Conservation (phyloP, 53 echinoderm and acorn worm species). For the Zoroaster sp. region DNA sequence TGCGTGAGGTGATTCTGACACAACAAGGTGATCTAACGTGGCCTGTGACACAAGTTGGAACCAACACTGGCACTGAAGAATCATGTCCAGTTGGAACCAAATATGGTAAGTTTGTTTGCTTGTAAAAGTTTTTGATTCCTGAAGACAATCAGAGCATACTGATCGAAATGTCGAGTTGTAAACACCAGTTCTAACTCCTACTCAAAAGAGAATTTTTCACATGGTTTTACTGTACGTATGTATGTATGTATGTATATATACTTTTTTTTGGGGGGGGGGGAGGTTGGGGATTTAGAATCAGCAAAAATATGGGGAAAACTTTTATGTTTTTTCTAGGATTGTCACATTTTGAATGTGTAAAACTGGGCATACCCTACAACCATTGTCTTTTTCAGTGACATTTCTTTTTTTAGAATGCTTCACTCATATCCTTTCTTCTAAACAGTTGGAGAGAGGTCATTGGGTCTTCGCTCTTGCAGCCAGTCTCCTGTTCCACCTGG, state of each 20-base stretch:
- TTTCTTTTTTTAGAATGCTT: background rate
- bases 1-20: constrained; percentile 28
- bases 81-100: constrained; percentile 41
- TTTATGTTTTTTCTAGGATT: too few relatives aligned
- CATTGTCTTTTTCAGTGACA: background rate
- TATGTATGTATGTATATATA: too few relatives aligned
- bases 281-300: too few relatives aligned
- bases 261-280: too few relatives aligned
- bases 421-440: background rate
- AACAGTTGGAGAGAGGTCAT: constrained; percentile 13
- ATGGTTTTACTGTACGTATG: too few relatives aligned
- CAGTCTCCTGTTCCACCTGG: background rate
- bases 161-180: too few relatives aligned
- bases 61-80: constrained; percentile 10
- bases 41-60: constrained; percentile 4
- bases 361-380: too few relatives aligned
- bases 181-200: too few relatives aligned
- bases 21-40: constrained; percentile 33
- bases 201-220: too few relatives aligned
- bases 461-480: constrained; percentile 14
- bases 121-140: background rate
- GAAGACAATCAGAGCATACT: too few relatives aligned
- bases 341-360: too few relatives aligned
- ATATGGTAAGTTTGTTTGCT: constrained; percentile 14
- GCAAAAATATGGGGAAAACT: too few relatives aligned